Conservation (phyloP, 2,888 invertebrate genomes). For the Saturnia pavonia region DNA sequence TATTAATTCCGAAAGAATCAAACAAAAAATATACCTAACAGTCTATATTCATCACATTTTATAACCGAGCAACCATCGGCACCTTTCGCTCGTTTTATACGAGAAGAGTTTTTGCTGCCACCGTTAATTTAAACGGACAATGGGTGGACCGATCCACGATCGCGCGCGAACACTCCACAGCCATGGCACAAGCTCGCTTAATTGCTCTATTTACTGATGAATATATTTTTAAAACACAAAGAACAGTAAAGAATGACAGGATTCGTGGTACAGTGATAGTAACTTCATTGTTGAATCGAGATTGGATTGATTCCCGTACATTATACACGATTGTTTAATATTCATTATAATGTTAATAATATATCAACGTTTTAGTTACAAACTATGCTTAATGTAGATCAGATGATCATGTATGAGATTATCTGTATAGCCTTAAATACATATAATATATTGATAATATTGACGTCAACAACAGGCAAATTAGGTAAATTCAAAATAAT, state of each 20-base stretch:
- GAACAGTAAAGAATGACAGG: neutral
- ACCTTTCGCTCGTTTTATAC: slow-evolving; percentile 34
- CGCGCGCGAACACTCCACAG: slow-evolving; percentile 59
- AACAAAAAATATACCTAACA: neutral
- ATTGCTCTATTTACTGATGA: slow-evolving; percentile 64
- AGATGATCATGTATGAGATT: neutral
- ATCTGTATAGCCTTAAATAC: neutral
- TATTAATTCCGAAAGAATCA: neutral
- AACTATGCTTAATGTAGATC: neutral
- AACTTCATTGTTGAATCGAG: neutral
- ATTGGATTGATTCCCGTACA: neutral
- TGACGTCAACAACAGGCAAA: neutral
- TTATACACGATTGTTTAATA: no score
- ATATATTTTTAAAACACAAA: slow-evolving; percentile 44
- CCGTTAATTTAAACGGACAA: slow-evolving; percentile 70
- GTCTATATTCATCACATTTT: slow-evolving; percentile 16
- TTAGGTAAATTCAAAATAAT: neutral
- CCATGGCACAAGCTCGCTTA: slow-evolving; percentile 61
- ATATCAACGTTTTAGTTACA: neutral
- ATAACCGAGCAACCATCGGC: slow-evolving; percentile 23
- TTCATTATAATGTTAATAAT: no score
- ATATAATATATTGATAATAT: neutral
- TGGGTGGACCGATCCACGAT: slow-evolving; percentile 56
- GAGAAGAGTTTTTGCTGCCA: slow-evolving; percentile 57
- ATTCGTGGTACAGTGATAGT: neutral